Evolutionary conservation across 2,113 vertebrate genomes (phyloP).

Genomic region (Pomatostomus ruficeps): DNA sequence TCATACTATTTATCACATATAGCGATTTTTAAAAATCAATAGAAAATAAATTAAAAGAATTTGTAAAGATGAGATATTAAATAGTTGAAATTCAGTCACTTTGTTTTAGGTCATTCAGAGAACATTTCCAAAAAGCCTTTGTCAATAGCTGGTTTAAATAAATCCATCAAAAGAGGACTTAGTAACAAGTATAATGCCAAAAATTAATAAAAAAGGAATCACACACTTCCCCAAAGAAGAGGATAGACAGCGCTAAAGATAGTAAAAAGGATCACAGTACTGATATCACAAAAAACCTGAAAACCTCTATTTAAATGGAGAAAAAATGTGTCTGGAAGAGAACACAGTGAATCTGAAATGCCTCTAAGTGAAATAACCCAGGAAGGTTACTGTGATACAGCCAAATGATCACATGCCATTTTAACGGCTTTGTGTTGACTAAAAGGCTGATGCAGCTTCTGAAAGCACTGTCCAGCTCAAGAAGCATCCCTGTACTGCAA

Average conservation of each 20-base stretch:
- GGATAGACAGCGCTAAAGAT: background rate
- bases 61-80: background rate
- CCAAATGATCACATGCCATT: background rate
- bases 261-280: background rate
- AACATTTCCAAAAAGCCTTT: background rate
- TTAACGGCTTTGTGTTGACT: background rate
- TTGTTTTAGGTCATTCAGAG: background rate
- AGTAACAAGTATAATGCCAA: background rate
- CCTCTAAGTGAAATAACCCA: background rate
- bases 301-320: background rate
- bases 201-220: background rate
- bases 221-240: background rate
- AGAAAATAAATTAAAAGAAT: background rate
- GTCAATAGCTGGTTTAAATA: background rate
- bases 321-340: background rate
- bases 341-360: background rate
- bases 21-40: background rate
- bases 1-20: background rate
- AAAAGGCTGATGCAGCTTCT: background rate
- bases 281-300: background rate
- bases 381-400: background rate
- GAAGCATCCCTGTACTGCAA: background rate
- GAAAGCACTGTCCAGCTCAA: background rate
- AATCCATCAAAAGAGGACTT: background rate
- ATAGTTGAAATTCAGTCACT: background rate